Base-by-base conservation (phyloP, 2,797 vertebrate genomes). In the Tragelaphus oryx region DNA sequence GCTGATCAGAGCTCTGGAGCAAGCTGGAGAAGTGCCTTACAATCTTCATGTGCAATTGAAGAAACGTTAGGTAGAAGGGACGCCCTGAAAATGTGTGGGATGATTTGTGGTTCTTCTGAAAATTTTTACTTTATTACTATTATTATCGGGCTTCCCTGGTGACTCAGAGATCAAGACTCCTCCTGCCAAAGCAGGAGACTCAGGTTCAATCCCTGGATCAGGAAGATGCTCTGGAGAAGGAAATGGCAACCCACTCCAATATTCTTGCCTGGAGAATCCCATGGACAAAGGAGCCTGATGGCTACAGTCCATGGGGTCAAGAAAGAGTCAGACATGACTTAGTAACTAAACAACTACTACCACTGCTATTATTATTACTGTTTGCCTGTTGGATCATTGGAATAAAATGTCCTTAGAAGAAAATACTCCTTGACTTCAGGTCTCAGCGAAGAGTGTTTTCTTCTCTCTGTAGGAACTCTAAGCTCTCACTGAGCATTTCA, bases 1-100 rank as follows among this genome's bases (percentile, higher is more conserved):
- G 99, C 99, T 98, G 99, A 99, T 99, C 95, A 97, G 98, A 98
- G 98, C 97, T 97, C 96, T 92, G 86, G 93, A 98, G 97, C 96
- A 98, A 95, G 97, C 96, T 92, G 86, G 94, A 98, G 97, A 97
- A 98, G 94, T 41, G 92, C 92, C 90, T 98, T 97, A 95, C 96
- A 94, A 97, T 98, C 98, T 96, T 94, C 95, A 76, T 79, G 80
- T 33, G 87, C 87, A 96, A 96, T 87, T 97, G 95, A 94, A 94
- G 97, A 98, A 98, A 98, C 88, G 97, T 96, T 87, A 81, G 57
- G 68, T 83, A 48, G 87, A 92, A 95, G 91, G 93, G 89, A 94
- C 93, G 54, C 93, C 93, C 44, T n/a, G 26, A 91, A 96, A 94
- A 44, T 24, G 11, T 60, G 80, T 68, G 26, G 52, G 54, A 75